Evolutionary conservation across 2,113 vertebrate genomes (phyloP), one percentile per base, ranked within the genome.

Genomic region (Poecilia latipinna): DNA sequence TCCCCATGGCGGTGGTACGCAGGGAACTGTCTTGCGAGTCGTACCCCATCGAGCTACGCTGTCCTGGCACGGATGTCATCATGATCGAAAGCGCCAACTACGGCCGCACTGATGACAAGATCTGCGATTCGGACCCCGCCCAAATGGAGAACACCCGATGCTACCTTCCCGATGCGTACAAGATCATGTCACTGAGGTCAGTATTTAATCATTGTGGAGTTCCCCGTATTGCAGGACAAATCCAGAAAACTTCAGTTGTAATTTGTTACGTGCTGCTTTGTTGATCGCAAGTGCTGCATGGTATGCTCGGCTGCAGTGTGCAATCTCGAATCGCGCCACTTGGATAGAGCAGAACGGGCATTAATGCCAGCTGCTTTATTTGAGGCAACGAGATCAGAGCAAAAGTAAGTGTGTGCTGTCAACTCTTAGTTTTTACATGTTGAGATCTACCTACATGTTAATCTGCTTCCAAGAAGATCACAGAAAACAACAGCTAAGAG

Each of bases 51-150:
- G 98, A 99, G 89, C 96, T 99, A 31, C 98, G 98, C 84, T 99
- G 98, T 91, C 98, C 98, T 0, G 98, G 98, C 87, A 99, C 97
- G 5, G 98, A 99, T 44, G 98, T 99, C 90, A 99, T 99, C 94
- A 99, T 99, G 98, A 99, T 99, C 0, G 98, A 99, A 93, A 99
- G 98, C 84, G 98, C 97, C 95, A 99, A 99, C 96, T 99, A 99
- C 0, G 98, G 98, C 57, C 96, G 98, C 89, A 99, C 97, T 0
- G 98, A 99, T 17, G 97, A 99, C 93, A 98, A 99, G 94, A 99
- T 99, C 88, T 99, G 98, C 79, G 98, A 99, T 91, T 98, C 98
- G 1, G 98, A 99, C 93, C 98, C 97, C 2, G 97, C 97, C 87
- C 97, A 99, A 94, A 99, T 99, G 98, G 98, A 99, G 93, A 99